These are phyloP conservation scores for Origma solitaria DNA, from an alignment of 2,113 vertebrate genomes.

Conservation along the genomic window DNA sequence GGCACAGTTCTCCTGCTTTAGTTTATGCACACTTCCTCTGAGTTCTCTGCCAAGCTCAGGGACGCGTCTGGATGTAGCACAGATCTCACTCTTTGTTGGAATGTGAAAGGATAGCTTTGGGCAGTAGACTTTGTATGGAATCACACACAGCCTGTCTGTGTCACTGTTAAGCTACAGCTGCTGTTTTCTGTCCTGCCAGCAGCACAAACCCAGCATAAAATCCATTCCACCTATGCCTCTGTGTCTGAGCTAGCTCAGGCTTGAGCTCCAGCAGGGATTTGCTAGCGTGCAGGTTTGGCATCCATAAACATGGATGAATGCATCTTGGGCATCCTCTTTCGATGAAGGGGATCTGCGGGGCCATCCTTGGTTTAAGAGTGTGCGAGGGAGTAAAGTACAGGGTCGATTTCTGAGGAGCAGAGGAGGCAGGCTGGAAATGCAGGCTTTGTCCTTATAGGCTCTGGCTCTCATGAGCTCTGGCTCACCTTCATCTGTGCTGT, in stretches of 20 bases:
- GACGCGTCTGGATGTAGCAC: neutral
- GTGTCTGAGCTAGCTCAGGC: neutral
- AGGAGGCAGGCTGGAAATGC: neutral
- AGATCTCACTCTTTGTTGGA: neutral
- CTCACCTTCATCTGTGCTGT: neutral
- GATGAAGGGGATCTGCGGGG: neutral
- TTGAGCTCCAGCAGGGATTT: neutral
- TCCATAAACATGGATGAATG: fast-evolving
- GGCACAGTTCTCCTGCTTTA: neutral
- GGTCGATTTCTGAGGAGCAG: neutral
- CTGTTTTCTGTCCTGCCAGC: neutral
- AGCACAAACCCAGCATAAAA: neutral
- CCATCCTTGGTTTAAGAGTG: neutral
- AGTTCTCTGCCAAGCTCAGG: neutral
- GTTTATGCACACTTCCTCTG: neutral
- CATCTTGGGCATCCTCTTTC: neutral
- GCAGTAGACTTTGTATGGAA: neutral
- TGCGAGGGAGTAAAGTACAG: neutral
- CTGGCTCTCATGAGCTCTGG: neutral
- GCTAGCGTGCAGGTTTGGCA: neutral
- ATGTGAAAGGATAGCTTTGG: neutral
- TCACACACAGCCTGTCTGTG: neutral
- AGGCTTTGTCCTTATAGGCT: neutral
- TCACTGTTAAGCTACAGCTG: neutral
- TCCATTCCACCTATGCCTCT: neutral